These are phyloP conservation scores for Tyria jacobaeae DNA, from an alignment of 2,888 invertebrate species.

Conservation along the genomic window DNA sequence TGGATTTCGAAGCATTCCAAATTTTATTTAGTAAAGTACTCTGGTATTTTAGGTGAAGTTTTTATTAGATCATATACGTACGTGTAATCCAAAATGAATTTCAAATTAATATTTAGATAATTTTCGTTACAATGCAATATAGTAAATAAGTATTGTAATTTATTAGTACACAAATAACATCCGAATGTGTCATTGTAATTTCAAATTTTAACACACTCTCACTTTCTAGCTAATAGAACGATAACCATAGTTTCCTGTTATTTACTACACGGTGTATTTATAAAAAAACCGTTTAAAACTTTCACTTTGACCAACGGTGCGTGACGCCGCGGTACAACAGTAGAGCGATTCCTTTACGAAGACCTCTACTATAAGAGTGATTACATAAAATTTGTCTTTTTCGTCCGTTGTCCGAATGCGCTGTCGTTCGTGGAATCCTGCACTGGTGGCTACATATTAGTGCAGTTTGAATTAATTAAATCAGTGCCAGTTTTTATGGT, in stretches of 20 bases:
- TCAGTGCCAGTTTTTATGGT: neutral
- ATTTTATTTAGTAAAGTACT: too few relatives aligned
- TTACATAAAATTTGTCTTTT: neutral
- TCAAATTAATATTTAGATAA: too few relatives aligned
- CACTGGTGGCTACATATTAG: neutral
- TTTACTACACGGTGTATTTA: constrained; percentile 12
- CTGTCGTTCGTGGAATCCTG: neutral
- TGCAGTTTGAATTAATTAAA: neutral
- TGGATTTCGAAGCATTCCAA: too few relatives aligned
- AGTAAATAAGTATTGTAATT: neutral
- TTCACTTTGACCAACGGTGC: constrained; percentile 28
- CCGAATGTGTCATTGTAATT: neutral
- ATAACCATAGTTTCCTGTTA: constrained; percentile 11
- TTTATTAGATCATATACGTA: too few relatives aligned
- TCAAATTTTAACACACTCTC: constrained; percentile 1
- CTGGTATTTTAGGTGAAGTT: too few relatives aligned
- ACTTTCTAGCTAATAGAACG: constrained; percentile 12
- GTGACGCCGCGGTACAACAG: constrained; percentile 8
- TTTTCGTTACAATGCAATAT: too few relatives aligned
- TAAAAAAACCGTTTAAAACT: constrained; percentile 27
- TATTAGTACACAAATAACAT: neutral
- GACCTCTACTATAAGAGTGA: constrained; percentile 26
- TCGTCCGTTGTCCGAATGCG: neutral
- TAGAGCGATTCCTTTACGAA: constrained; percentile 42
- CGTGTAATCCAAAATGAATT: too few relatives aligned